Base-by-base conservation (phyloP, 1,140 invertebrate genomes). In the Pseudomyrmex flavicornis region DNA sequence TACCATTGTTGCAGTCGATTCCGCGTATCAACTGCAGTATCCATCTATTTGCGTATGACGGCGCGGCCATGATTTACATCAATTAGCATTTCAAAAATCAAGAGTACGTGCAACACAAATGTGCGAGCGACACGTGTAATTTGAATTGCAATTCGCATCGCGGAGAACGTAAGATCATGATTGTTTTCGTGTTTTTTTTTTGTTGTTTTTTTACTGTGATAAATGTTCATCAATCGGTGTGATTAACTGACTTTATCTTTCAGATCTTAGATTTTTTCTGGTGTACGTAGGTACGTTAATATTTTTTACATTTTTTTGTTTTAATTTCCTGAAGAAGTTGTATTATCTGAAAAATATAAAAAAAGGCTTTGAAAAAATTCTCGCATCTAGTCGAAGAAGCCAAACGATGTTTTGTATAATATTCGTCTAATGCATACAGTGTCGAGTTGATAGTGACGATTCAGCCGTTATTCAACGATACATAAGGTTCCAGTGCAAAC, bases 401-500 rank as follows among this genome's bases (percentile, higher is more conserved):
- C 44, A 66, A 80, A 50, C n/a, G 35, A 70, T 9, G 56, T 72
- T 61, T 80, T 35, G 46, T 70, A 17, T 17, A 59, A 12, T 22
- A 26, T 20, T 59, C 54, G 20, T 50, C 54, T 80, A 80, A 80
- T 66, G 63, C 65, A 52, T 69, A 66, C 73, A 77, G 66, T 52
- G 62, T 68, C 46, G 26, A 17, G 48, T 52, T 61, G 85, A 88
- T 82, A 70, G 84, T 70, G 56, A 88, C 79, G 79, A 85, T 88
- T 88, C 84, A 83, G 69, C 86, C 54, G 86, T 88, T 88, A 88
- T 88, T 89, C 85, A 85, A 83, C 85, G 85, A 84, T 90, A 90
- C 88, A 90, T 91, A 91, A 91, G 90, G 89, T 90, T 90, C 83
- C 86, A 89, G 84, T 88, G 89, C 90, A 89, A 90, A 91, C 89